Base-by-base conservation (phyloP, 2,888 invertebrate species). In the Erannis defoliaria region DNA sequence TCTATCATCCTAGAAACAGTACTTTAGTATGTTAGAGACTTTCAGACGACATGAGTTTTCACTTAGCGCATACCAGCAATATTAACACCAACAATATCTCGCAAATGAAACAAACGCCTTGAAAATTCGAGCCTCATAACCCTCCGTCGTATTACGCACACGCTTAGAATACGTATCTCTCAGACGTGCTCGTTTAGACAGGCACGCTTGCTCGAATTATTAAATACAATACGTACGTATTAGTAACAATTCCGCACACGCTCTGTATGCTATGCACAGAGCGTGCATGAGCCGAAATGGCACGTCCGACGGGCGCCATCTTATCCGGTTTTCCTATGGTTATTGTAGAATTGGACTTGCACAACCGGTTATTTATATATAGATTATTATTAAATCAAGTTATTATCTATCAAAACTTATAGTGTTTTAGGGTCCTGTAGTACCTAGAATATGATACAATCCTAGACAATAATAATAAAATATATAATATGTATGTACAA, bases 241-340 rank as follows among this genome's bases (percentile, higher is more conserved):
- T 51, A 61, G 55, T 51, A 61, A 55, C 61, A 61, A 55, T 61
- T 60, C 42, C 50, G 55, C 43, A 48, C 35, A 55, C 21, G 55
- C 49, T 63, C 31, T 63, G 42, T 61, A 65, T 67, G 62, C 63
- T 54, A 51, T 62, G 53, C 56, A 48, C 40, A 19, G 35, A 45
- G 64, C 63, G 46, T 61, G 62, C 55, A 37, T 16, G 38, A 23
- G 49, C 62, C 45, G 64, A 60, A 62, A 55, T 38, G 62, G 29
- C 66, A 62, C 62, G 62, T 60, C 42, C 21, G 49, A 23, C 45
- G 12, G 37, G 12, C 64, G 61, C 56, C 64, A 55, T 62, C 57
- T 64, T 63, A 65, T 59, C 69, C 67, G 65, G 69, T 43, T 49
- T 62, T 38, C 40, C 26, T 26, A 19, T 21, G 38, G 9, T 45